Conservation (phyloP, 2,113 vertebrate genomes). For the Phasianus colchicus region DNA sequence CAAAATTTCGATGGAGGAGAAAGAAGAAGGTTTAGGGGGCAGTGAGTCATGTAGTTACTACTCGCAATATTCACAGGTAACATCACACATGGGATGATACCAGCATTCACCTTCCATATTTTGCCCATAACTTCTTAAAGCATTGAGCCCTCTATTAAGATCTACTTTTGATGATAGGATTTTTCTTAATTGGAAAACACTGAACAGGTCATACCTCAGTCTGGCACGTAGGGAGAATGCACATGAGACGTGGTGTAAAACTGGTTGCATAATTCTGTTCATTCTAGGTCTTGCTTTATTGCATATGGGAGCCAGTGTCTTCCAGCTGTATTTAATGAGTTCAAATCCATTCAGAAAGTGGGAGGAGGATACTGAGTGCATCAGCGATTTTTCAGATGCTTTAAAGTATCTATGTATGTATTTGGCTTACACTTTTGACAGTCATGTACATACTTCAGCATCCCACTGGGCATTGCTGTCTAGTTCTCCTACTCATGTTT, state of each 20-base stretch:
- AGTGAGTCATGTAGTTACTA: not conserved
- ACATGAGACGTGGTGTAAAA: not conserved
- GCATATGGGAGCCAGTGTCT: not conserved
- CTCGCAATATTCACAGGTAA: not conserved
- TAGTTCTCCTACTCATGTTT: not conserved
- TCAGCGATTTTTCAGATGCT: not conserved
- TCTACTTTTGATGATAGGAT: not conserved
- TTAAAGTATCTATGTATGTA: not conserved
- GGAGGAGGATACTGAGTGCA: not conserved
- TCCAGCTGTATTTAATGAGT: constrained; percentile 34
- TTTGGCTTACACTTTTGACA: constrained; percentile 30
- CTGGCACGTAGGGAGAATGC: not conserved
- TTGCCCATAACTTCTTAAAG: not conserved
- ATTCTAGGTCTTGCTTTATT: constrained; percentile 2
- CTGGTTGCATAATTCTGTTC: not conserved
- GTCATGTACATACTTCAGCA: not conserved
- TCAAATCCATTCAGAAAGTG: not conserved
- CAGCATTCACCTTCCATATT: not conserved
- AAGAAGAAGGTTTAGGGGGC: not conserved
- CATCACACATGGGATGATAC: not conserved
- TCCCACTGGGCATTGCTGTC: not conserved
- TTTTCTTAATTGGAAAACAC: not conserved
- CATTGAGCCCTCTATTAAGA: not conserved
- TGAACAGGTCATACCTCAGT: not conserved
- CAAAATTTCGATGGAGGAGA: not conserved